These are phyloP conservation scores for Tachysurus fulvidraco DNA, from an alignment of 2,113 vertebrate species.

Conservation along the genomic window DNA sequence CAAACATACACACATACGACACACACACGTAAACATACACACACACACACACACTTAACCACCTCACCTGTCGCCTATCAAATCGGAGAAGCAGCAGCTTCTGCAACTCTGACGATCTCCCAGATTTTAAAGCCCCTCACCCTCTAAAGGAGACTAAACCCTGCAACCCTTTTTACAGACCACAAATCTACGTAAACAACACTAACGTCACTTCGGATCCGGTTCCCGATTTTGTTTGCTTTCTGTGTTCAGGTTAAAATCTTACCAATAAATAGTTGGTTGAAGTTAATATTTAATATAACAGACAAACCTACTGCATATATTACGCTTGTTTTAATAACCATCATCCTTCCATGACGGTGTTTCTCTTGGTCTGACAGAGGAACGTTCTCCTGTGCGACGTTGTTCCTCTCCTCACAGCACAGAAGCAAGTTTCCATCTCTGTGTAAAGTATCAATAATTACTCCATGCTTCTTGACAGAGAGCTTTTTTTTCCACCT, in stretches of 20 bases:
- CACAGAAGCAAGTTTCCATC: constrained; percentile 26
- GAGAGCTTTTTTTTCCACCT: constrained; percentile 22
- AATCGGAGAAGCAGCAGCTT: no score
- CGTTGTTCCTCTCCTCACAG: background rate
- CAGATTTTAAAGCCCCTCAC: no score
- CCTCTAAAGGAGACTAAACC: no score
- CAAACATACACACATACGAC: no score
- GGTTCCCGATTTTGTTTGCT: no score
- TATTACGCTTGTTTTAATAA: background rate
- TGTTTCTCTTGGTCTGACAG: background rate
- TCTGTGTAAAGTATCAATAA: constrained; percentile 45
- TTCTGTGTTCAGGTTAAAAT: background rate
- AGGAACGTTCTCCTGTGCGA: constrained; percentile 16
- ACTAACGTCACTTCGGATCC: no score
- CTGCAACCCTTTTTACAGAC: no score
- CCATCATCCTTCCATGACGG: background rate
- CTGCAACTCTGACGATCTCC: no score
- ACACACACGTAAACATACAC: no score
- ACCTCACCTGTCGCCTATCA: no score
- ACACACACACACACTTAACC: no score
- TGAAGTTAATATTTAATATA: background rate
- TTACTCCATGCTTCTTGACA: constrained; percentile 37
- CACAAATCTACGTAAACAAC: no score
- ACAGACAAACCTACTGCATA: background rate
- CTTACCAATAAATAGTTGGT: background rate